Conservation (phyloP, 2,888 invertebrate species). For the Lacanobia wlatinum region DNA sequence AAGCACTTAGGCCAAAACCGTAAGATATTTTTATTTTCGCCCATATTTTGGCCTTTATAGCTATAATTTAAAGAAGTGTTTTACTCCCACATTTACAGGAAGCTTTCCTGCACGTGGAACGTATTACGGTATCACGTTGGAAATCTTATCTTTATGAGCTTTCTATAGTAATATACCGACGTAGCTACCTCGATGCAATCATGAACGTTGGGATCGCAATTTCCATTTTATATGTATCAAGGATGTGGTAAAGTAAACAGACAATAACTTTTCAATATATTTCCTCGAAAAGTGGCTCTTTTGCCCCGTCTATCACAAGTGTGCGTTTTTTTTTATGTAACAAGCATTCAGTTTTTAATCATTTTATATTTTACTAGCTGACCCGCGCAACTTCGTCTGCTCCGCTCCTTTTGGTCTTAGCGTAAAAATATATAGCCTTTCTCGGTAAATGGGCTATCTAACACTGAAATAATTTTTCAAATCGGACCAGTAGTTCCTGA, state of each 20-base stretch:
- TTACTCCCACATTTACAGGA: not conserved
- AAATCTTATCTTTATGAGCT: not conserved
- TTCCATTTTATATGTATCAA: slow-evolving; percentile 4
- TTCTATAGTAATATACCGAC: not conserved
- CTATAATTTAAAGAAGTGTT: not conserved
- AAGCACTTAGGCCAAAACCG: slow-evolving; percentile 20
- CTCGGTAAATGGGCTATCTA: no score
- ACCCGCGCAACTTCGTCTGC: no score
- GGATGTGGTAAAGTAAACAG: not conserved
- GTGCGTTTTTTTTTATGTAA: no score
- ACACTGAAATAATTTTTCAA: no score
- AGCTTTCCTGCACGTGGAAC: not conserved
- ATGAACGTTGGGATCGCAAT: not conserved
- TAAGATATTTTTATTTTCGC: slow-evolving; percentile 25
- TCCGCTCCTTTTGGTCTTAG: no score
- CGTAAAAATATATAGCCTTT: no score
- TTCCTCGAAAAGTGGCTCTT: not conserved
- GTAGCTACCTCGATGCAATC: slow-evolving; percentile 2
- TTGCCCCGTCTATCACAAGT: no score
- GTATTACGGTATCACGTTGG: not conserved
- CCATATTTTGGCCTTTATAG: not conserved
- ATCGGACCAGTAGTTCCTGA: no score
- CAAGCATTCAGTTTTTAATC: no score
- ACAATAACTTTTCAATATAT: not conserved
- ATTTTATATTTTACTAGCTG: no score